Evolutionary conservation across 2,888 invertebrate genomes (phyloP).

Genomic region (Cheilosia urbana): DNA sequence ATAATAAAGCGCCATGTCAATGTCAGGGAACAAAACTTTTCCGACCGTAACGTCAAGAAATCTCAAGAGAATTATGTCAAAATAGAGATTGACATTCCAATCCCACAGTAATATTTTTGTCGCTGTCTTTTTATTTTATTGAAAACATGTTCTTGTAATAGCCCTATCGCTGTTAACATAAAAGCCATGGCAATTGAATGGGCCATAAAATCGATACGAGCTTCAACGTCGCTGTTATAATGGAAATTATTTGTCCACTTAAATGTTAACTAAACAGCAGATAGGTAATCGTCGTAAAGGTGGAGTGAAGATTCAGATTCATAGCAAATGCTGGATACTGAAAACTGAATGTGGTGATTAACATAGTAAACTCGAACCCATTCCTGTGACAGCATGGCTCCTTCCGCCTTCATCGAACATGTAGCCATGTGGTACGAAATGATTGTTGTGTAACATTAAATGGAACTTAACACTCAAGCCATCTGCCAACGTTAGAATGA

Average conservation of each 20-base stretch:
- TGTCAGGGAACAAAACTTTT: conserved; percentile 56
- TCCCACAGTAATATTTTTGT: conserved; percentile 15
- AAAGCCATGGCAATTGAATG: conserved; percentile 20
- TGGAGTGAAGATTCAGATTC: conserved; percentile 13
- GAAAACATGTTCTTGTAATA: conserved; percentile 55
- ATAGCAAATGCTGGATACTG: conserved; percentile 27
- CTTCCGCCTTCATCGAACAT: conserved; percentile 12
- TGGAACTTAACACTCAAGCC: conserved; percentile 53
- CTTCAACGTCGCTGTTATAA: conserved; percentile 42
- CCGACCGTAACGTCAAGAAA: conserved; percentile 53
- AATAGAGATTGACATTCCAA: conserved; percentile 38
- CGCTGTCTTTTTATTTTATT: not conserved
- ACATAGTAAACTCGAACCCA: conserved; percentile 56
- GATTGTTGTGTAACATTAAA: conserved; percentile 50
- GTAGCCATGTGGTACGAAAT: conserved; percentile 33
- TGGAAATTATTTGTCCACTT: conserved; percentile 70
- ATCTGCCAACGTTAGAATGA: conserved; percentile 57
- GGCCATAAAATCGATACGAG: conserved; percentile 38
- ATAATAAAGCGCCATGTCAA: conserved; percentile 49
- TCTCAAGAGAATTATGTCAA: conserved; percentile 57
- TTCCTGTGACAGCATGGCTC: not conserved
- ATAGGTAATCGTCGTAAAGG: conserved; percentile 5
- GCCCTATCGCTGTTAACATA: conserved; percentile 9
- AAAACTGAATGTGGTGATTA: conserved; percentile 51
- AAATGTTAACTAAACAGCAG: conserved; percentile 37